Evolutionary conservation across 2,888 invertebrate genomes (phyloP), one percentile per base, ranked within the genome.

Genomic region (Aleiodes alternator): DNA sequence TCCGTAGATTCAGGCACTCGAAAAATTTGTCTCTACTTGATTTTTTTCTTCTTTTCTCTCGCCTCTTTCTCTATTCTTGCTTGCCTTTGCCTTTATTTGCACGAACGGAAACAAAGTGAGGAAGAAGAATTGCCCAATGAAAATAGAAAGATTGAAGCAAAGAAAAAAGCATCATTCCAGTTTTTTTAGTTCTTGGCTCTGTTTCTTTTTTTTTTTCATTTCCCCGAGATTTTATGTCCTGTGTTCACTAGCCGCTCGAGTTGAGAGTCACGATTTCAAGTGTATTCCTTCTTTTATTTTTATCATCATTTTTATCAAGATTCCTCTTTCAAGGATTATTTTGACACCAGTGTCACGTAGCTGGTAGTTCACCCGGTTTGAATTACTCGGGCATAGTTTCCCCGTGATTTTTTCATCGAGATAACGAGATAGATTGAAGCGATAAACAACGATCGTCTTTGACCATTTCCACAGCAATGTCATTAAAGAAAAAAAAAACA

Each of bases 21-120:
- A 59, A 64, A 64, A 64, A 64, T 64, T 64, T 64, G 64, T 64
- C 64, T 64, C 43, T 61, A 43, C 43, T 43, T 43, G 3, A 8
- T 43, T 55, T 38, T 11, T 69, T 56, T 43, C 2, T 23, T 23
- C 23, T 23, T 23, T 50, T 68, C 50, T n/a, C 14, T n/a, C 14
- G 38, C 55, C 5, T 9, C 56, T n/a, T n/a, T n/a, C 34, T 31
- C 57, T 11, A 56, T 11, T 56, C 56, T 56, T 38, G 11, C 31
- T 4, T 9, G n/a, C 48, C 38, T 16, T 51, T 51, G 11, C 51
- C 51, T 59, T 34, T 71, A 51, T 12, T 61, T 14, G 51, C 31
- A 50, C 51, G 16, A 53, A 38, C 31, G 68, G 72, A 72, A 61
- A 72, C 61, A 72, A 51, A 72, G 51, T 72, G 57, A 31, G 23